These are phyloP conservation scores for Cossypha niveicapilla DNA, from an alignment of 2,797 vertebrate genomes.

Conservation along the genomic window DNA sequence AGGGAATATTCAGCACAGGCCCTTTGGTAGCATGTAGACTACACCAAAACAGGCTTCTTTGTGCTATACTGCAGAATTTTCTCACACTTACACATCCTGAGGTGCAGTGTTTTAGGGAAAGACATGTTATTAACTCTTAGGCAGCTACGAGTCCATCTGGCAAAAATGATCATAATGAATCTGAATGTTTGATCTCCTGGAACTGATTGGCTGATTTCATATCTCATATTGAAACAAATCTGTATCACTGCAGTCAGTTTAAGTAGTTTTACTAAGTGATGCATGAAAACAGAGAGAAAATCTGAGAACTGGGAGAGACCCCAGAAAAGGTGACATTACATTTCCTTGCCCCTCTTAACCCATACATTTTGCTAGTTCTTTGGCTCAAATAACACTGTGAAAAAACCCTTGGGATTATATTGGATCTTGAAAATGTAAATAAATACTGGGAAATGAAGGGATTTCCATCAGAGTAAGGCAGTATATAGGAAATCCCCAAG, in stretches of 20 bases:
- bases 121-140: not conserved
- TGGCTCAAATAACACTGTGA: not conserved
- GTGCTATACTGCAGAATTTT: not conserved
- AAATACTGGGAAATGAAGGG: not conserved
- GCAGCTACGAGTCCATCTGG: not conserved
- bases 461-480: not conserved
- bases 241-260: not conserved
- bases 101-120: not conserved
- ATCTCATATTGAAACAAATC: not conserved
- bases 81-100: not conserved
- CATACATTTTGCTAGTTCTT: not conserved
- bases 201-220: not conserved
- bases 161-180: not conserved
- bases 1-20: not conserved
- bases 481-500: not conserved
- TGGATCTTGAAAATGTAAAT: not conserved
- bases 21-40: not conserved
- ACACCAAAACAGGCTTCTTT: not conserved
- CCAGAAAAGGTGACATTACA: not conserved
- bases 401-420: not conserved
- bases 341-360: fast-evolving
- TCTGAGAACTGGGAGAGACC: not conserved
- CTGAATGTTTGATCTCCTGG: not conserved
- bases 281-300: not conserved
- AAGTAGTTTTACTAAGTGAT: not conserved